Conservation (phyloP, 2,888 invertebrate genomes). For the Yponomeuta sedellus region DNA sequence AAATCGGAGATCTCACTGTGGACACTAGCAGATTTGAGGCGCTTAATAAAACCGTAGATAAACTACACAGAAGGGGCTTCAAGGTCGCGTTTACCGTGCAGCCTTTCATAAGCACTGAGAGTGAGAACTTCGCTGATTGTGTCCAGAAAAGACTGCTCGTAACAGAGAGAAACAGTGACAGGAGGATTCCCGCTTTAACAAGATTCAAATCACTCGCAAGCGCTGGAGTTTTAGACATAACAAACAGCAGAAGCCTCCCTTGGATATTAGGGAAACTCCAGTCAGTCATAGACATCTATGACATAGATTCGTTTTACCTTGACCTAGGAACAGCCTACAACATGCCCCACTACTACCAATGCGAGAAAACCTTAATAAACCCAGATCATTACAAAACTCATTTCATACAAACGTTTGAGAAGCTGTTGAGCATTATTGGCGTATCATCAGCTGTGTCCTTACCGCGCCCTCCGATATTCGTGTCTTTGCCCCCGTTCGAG, state of each 20-base stretch:
- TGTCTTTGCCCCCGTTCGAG: conserved; percentile 89
- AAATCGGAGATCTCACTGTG: conserved; percentile 90
- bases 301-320: conserved; percentile 90
- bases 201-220: conserved; percentile 88
- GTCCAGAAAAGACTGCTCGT: conserved; percentile 85
- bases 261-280: conserved; percentile 88
- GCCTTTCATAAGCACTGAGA: conserved; percentile 92
- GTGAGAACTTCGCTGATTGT: conserved; percentile 87
- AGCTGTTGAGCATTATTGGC: conserved; percentile 82
- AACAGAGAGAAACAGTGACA: conserved; percentile 86
- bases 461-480: conserved; percentile 90
- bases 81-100: conserved; percentile 92
- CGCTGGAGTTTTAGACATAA: conserved; percentile 91
- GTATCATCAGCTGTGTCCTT: conserved; percentile 89
- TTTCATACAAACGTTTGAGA: conserved; percentile 80
- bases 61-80: conserved; percentile 89
- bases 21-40: conserved; percentile 86
- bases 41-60: conserved; percentile 85
- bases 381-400: conserved; percentile 89
- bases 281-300: conserved; percentile 81
- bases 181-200: conserved; percentile 88
- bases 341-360: conserved; percentile 90
- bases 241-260: conserved; percentile 85
- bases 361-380: conserved; percentile 82
- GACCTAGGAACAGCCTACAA: conserved; percentile 90